Evolutionary conservation across 2,888 invertebrate genomes (phyloP).

Genomic region (Xestia xanthographa): DNA sequence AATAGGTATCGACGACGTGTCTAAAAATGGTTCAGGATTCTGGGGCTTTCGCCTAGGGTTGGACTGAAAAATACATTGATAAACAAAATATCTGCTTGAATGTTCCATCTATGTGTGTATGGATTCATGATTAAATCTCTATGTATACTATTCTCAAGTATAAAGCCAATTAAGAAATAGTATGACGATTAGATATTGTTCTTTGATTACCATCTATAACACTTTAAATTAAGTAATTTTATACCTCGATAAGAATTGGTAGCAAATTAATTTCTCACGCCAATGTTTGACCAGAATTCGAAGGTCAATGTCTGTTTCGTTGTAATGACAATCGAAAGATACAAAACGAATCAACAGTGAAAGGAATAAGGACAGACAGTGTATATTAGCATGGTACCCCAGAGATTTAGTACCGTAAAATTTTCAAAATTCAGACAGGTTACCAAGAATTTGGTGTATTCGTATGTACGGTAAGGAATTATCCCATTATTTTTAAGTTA

Average conservation of each 20-base stretch:
- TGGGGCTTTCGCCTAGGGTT: background rate
- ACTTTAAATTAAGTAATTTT: slow-evolving; percentile 40
- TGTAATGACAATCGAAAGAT: slow-evolving; percentile 59
- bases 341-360: slow-evolving; percentile 66
- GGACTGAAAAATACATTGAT: background rate
- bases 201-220: background rate
- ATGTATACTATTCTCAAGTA: background rate
- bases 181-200: slow-evolving; percentile 11
- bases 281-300: slow-evolving; percentile 61
- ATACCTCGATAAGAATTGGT: slow-evolving; percentile 39
- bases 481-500: slow-evolving; percentile 67
- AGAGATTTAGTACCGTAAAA: slow-evolving; percentile 3
- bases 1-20: background rate
- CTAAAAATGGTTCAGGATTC: background rate
- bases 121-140: background rate
- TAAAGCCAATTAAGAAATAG: background rate
- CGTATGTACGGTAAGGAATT: slow-evolving; percentile 41
- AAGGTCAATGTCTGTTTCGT: slow-evolving; percentile 77
- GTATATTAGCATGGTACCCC: background rate
- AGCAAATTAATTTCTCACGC: slow-evolving; percentile 73
- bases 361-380: slow-evolving; percentile 51
- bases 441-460: slow-evolving; percentile 7
- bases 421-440: slow-evolving; percentile 5
- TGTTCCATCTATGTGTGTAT: background rate
- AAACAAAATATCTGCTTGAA: no score